Evolutionary conservation across 2,888 invertebrate genomes (phyloP).

Genomic region (Empis stercorea): DNA sequence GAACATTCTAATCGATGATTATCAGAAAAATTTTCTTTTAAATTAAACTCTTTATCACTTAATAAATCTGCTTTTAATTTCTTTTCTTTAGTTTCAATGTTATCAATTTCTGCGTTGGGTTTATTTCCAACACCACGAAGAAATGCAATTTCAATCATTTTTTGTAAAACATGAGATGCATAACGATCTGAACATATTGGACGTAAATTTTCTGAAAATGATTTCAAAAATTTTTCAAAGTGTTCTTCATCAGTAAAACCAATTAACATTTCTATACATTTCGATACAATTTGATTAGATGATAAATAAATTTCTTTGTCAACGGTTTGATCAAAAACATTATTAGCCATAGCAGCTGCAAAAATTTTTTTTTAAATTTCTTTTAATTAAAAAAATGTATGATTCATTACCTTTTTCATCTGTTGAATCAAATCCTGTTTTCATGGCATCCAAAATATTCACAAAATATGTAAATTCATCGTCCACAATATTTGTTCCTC

Average conservation of each 20-base stretch:
- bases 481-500: constrained; percentile 54
- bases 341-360: constrained; percentile 46
- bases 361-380: not conserved
- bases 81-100: constrained; percentile 25
- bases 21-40: constrained; percentile 30
- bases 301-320: constrained; percentile 58
- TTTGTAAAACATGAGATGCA: constrained; percentile 68
- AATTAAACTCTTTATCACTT: constrained; percentile 26
- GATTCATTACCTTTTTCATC: constrained; percentile 54
- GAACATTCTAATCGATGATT: constrained; percentile 45
- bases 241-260: constrained; percentile 51
- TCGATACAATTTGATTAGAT: constrained; percentile 68
- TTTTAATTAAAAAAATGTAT: not conserved
- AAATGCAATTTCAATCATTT: constrained; percentile 38
- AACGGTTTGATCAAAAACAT: constrained; percentile 59
- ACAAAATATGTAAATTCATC: constrained; percentile 68
- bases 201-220: constrained; percentile 52
- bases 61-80: constrained; percentile 19
- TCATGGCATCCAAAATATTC: constrained; percentile 56
- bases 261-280: constrained; percentile 62
- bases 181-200: constrained; percentile 61
- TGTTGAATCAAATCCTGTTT: constrained; percentile 49
- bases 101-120: constrained; percentile 6
- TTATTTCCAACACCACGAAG: constrained; percentile 22
- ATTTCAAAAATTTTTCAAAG: constrained; percentile 48